Base-by-base conservation (phyloP, 2,797 vertebrate genomes). In the Semotilus atromaculatus region DNA sequence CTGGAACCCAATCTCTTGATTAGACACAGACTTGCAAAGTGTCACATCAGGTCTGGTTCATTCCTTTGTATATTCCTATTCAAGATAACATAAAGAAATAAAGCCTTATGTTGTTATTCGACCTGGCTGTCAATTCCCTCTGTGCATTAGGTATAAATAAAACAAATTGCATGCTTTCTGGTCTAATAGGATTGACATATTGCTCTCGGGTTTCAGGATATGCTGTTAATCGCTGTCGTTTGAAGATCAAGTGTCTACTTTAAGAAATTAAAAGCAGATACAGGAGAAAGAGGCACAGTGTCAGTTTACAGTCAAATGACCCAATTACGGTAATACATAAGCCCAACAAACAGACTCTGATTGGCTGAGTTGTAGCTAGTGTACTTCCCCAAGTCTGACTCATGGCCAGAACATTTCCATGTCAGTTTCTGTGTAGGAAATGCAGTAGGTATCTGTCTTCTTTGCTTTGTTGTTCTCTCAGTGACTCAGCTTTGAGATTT, bases 201-300 rank as follows among this genome's bases (percentile, higher is more conserved):
- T 77, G 79, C 36, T 85, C 90, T 93, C 89, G 40, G 58, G 82
- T 93, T 93, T 93, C 92, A 89, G 83, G 85, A 82, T 89, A 85
- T 90, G 79, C 86, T 90, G 75, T 90, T 89, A 86, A 87, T 67
- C 70, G 62, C 73, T 81, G 48, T 87, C 86, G 82, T 75, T 90
- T 73, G 78, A 88, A 83, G 90, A 91, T 90, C 86, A 83, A 90
- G 88, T 84, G 85, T 85, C 89, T 90, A 88, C 89, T 91, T 91
- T 88, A 91, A 87, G 85, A 92, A 92, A 93, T 93, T 43, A 91
- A 92, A 91, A 85, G 81, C 75, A 86, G 83, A 87, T 86, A 87
- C 77, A 80, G 36, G 87, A 88, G 84, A 81, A 87, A 71, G 67
- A 82, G 86, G 85, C 26, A 38, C 72, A 80, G 85, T 58, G 36